A percentile compares a stretch with the other conserved stretches of the same genome.
phyloP scores from a whole-genome alignment of 2,888 invertebrate genomes.

The Lamellibrachia columna region DNA sequence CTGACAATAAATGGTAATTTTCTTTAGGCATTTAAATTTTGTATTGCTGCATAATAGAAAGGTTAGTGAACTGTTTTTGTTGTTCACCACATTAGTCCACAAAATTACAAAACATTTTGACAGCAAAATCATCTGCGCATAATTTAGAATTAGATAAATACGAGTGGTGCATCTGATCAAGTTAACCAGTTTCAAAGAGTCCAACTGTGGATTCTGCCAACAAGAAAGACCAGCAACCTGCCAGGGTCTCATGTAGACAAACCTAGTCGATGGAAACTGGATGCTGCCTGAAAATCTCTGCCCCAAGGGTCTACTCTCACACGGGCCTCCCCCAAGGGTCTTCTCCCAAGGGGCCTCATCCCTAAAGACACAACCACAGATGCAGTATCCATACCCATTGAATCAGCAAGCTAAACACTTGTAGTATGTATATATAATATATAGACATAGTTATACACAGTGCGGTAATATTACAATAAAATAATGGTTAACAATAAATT shows the following conservation, averaged over 20 bases:
- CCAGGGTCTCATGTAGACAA: not conserved
- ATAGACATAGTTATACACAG: not conserved
- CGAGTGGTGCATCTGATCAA: not conserved
- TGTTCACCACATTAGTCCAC: not conserved
- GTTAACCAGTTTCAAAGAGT: not conserved
- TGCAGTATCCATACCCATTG: not conserved
- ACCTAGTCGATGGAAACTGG: no score
- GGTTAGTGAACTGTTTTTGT: not conserved
- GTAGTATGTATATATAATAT: constrained; percentile 16
- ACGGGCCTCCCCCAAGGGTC: no score
- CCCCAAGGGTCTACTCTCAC: not conserved
- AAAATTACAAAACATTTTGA: not conserved
- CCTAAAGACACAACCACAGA: not conserved
- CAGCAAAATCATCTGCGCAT: not conserved
- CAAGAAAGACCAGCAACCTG: not conserved
- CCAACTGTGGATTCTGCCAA: not conserved
- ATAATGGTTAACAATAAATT: not conserved
- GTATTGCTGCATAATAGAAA: not conserved
- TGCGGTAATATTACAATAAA: constrained; percentile 9
- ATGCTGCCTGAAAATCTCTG: not conserved
- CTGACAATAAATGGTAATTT: not conserved
- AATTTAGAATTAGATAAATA: not conserved
- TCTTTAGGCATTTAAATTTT: not conserved
- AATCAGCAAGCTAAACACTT: not conserved
- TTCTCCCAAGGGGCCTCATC: not conserved